Percentiles rank a stretch among this genome's conserved stretches.
Evolutionary conservation across 2,888 invertebrate genomes (phyloP).

Genomic region (Philaethria dido): DNA sequence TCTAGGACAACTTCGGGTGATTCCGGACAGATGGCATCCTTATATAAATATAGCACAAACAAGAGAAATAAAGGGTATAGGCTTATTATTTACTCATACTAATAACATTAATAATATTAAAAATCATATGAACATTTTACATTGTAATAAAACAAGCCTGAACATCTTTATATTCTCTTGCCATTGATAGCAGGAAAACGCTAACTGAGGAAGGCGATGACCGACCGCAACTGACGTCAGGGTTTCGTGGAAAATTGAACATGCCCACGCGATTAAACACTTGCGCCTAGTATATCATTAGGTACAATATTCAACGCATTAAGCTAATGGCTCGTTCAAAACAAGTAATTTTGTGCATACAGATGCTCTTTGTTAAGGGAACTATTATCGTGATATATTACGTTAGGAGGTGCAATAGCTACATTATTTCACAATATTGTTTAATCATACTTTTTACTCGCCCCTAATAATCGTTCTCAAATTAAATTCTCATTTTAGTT

Average conservation of each 20-base stretch:
- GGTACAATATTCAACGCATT: slow-evolving; percentile 30
- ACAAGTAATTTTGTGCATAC: slow-evolving; percentile 14
- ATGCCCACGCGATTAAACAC: slow-evolving; percentile 45
- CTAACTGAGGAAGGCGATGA: slow-evolving; percentile 61
- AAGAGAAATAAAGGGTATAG: neutral
- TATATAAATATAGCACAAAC: neutral
- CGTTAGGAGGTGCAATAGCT: neutral
- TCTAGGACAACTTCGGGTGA: too few species aligned
- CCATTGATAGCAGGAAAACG: slow-evolving; percentile 62
- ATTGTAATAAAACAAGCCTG: neutral
- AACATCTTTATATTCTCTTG: slow-evolving; percentile 11
- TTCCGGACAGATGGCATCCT: too few species aligned
- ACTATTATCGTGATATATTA: neutral
- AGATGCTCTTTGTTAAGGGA: neutral
- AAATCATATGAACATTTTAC: neutral
- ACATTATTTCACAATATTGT: slow-evolving; percentile 3
- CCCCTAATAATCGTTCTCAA: neutral
- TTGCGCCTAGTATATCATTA: slow-evolving; percentile 38
- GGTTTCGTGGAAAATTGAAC: slow-evolving; percentile 71
- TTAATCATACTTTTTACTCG: neutral
- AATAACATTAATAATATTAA: neutral
- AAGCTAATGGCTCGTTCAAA: slow-evolving; percentile 13
- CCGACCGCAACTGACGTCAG: slow-evolving; percentile 66
- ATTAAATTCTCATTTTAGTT: neutral
- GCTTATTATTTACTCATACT: neutral